Conservation (phyloP, 2,113 vertebrate genomes). For the Podarcis cretensis region DNA sequence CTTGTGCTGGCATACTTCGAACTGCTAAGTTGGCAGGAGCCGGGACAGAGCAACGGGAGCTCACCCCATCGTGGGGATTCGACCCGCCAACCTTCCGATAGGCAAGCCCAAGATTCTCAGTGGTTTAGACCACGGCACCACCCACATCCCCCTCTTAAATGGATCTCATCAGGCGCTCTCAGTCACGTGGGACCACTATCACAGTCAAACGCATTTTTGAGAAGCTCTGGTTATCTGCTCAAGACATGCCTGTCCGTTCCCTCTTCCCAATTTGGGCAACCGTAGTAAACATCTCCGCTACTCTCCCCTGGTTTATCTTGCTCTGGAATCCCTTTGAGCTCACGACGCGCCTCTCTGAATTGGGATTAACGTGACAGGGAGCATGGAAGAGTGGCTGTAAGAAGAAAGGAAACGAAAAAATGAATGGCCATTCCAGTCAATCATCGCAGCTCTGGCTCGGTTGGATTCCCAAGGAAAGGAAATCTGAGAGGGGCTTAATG, state of each 20-base stretch:
- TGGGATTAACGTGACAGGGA: not conserved
- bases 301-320: not conserved
- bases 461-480: not conserved
- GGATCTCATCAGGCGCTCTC: no score
- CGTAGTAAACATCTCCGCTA: not conserved
- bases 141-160: no score
- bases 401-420: no score
- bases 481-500: fast-evolving
- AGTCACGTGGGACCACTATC: not conserved
- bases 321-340: not conserved
- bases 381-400: not conserved
- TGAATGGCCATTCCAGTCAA: not conserved
- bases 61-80: no score
- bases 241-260: not conserved
- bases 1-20: no score
- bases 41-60: no score
- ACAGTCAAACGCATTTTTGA: not conserved
- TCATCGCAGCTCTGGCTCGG: not conserved
- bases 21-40: no score
- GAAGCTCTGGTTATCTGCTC: not conserved
- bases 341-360: no score
- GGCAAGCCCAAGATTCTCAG: no score
- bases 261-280: not conserved
- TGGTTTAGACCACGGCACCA: no score
- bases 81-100: no score